These are phyloP conservation scores for Oegoconia quadripuncta DNA, from an alignment of 2,888 invertebrate species.

Conservation along the genomic window DNA sequence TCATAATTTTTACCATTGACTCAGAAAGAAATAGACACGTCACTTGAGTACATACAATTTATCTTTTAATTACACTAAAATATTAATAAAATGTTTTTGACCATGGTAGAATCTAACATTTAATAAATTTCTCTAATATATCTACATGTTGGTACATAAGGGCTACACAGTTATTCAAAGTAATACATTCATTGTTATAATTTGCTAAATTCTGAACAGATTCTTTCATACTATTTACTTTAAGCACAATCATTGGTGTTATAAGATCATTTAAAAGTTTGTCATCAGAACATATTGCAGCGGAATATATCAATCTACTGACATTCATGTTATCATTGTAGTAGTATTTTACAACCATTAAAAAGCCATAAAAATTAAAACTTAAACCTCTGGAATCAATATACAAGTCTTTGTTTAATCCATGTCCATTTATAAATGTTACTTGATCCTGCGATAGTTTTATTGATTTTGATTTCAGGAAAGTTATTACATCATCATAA, in stretches of 20 bases:
- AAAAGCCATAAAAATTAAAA: conserved; percentile 80
- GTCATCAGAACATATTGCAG: conserved; percentile 61
- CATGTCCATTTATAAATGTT: conserved; percentile 81
- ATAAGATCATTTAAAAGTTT: conserved; percentile 56
- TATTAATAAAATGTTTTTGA: too few relatives aligned
- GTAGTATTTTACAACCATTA: conserved; percentile 68
- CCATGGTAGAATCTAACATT: conserved; percentile 58
- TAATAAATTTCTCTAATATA: conserved; percentile 73
- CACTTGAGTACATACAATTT: too few relatives aligned
- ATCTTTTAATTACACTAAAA: too few relatives aligned
- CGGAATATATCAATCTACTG: conserved; percentile 64
- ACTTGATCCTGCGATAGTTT: conserved; percentile 78
- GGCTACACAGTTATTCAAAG: conserved; percentile 64
- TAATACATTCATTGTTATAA: conserved; percentile 42
- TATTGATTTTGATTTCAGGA: conserved; percentile 47
- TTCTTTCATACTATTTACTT: conserved; percentile 44
- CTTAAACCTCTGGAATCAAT: conserved; percentile 81
- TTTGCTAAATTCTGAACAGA: conserved; percentile 47
- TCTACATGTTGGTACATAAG: conserved; percentile 68
- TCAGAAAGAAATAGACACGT: too few relatives aligned
- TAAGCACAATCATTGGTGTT: conserved; percentile 53
- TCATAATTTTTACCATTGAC: too few relatives aligned
- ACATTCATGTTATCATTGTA: conserved; percentile 59
- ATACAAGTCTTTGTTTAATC: conserved; percentile 81
- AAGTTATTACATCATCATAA: conserved; percentile 72